Evolutionary conservation across 2,888 invertebrate species (phyloP).

Genomic region (Ochropleura plecta): DNA sequence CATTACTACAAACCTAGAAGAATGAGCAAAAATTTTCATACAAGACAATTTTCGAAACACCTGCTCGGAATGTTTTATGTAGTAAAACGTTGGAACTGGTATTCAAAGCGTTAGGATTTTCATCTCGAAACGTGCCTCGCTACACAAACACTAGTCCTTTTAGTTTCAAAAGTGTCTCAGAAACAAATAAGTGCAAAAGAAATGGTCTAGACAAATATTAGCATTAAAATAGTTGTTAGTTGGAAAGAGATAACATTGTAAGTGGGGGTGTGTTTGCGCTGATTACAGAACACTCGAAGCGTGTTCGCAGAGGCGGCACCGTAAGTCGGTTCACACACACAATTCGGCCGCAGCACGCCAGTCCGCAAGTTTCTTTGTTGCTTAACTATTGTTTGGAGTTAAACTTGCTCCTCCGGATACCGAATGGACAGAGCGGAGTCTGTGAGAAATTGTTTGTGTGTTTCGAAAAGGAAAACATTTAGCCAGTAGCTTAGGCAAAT

Average conservation of each 20-base stretch:
- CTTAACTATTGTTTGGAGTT: constrained; percentile 87
- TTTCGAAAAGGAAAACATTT: constrained; percentile 89
- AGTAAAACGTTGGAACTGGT: constrained; percentile 58
- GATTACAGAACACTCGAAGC: constrained; percentile 75
- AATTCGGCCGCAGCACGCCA: constrained; percentile 76
- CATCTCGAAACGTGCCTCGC: constrained; percentile 50
- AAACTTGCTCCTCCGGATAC: constrained; percentile 84
- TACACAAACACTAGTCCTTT: constrained; percentile 53
- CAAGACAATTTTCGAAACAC: constrained; percentile 55
- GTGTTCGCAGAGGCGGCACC: constrained; percentile 69
- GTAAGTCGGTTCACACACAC: constrained; percentile 76
- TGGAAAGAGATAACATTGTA: constrained; percentile 64
- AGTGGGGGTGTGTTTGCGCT: constrained; percentile 70
- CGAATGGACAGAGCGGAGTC: constrained; percentile 85
- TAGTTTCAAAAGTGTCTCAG: constrained; percentile 51
- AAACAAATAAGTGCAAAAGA: constrained; percentile 62
- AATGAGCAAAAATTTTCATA: constrained; percentile 49
- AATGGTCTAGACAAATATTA: constrained; percentile 70
- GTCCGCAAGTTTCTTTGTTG: constrained; percentile 86
- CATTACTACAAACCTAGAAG: constrained; percentile 34
- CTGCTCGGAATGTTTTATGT: constrained; percentile 59
- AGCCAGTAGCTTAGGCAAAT: constrained; percentile 87
- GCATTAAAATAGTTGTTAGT: constrained; percentile 62
- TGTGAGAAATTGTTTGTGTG: constrained; percentile 88
- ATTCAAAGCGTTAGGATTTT: constrained; percentile 61